Base-by-base conservation (phyloP, 2,113 vertebrate genomes). In the Cyprichromis sp. region DNA sequence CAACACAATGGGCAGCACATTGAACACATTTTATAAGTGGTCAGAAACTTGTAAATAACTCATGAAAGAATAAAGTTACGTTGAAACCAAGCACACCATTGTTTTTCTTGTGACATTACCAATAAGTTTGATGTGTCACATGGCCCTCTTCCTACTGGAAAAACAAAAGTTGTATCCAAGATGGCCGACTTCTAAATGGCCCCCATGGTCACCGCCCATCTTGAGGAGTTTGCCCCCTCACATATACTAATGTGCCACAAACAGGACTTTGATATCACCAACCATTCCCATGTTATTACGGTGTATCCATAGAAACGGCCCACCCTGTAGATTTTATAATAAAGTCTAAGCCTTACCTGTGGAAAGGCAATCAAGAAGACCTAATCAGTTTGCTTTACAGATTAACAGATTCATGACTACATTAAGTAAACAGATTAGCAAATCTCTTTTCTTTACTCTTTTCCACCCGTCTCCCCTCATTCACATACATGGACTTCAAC, bases 91-190 rank as follows among this genome's bases (percentile, higher is more conserved):
- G 9, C 50, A 5, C 50, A 6, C 50, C 50, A 6, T 53, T n/a
- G 50, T n/a, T 53, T 1, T 53, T 53, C 50, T n/a, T 53, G 9
- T 53, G 19, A 10, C 9, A 53, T 53, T 53, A n/a, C 2, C 52
- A 53, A 53, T 21, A 53, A 1, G 1, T 53, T 0, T 21, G 9
- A 21, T 53, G 19, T 21, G 19, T 53, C 52, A 53, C 52, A 53
- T 53, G 52, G 0, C 1, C 9, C n/a, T 21, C 52, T 53, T 11
- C n/a, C 52, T 53, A 11, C 2, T 53, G 52, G 0, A 54, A 11
- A 54, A 54, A 6, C 9, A 54, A 54, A 21, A 4, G n/a, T 2
- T 21, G 0, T 21, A 54, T 54, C 2, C 52, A 54, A 54, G 52
- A 54, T 54, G 52, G n/a, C 52, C 2, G 3, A 54, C 52, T 54